These are phyloP conservation scores for Lepidocolaptes lacrymiger DNA, from an alignment of 2,797 vertebrate genomes.

Conservation along the genomic window DNA sequence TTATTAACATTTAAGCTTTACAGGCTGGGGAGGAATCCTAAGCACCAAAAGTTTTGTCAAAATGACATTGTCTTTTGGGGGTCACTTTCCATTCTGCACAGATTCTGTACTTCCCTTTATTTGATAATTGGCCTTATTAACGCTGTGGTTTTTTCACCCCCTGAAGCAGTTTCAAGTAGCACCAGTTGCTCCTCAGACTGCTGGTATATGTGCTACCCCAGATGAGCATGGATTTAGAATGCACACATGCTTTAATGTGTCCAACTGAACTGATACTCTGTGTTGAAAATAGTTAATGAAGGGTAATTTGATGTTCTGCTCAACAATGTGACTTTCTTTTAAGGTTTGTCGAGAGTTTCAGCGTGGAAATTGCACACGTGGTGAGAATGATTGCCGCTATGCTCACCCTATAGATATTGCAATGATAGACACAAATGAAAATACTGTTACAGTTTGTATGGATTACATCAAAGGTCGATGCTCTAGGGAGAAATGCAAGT, in stretches of 20 bases:
- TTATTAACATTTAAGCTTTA: neutral
- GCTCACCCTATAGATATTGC: conserved; percentile 93
- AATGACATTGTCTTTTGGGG: neutral
- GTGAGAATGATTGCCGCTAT: conserved; percentile 96
- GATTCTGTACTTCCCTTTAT: neutral
- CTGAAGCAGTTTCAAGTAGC: neutral
- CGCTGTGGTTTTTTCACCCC: rapidly evolving
- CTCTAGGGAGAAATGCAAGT: conserved; percentile 98
- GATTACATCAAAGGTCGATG: conserved; percentile 99
- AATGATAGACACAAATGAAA: conserved; percentile 97
- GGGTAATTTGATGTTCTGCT: neutral
- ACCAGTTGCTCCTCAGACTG: neutral
- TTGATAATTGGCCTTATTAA: neutral
- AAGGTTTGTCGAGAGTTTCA: conserved; percentile 98
- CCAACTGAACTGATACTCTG: neutral
- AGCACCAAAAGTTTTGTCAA: neutral
- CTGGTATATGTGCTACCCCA: neutral
- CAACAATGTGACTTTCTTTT: conserved; percentile 52
- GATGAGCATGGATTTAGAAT: neutral
- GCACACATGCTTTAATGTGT: neutral
- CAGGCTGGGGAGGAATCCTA: neutral
- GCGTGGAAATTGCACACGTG: conserved; percentile 96
- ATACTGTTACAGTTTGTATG: conserved; percentile 98
- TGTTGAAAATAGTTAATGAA: neutral
- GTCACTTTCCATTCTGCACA: neutral